Evolutionary conservation across 2,888 invertebrate species (phyloP).

Genomic region (Caenorhabditis becei): DNA sequence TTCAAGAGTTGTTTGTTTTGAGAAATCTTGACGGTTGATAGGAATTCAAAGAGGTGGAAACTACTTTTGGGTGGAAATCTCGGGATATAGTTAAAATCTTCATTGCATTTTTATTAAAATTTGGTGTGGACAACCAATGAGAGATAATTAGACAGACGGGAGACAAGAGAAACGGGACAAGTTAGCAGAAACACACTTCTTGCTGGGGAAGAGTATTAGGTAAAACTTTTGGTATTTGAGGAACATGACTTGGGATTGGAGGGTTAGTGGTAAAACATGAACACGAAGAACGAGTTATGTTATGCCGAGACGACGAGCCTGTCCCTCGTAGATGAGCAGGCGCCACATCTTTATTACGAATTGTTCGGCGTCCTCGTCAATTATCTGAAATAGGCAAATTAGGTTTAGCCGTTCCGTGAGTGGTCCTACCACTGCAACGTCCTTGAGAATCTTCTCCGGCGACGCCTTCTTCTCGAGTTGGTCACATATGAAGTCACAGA

Average conservation of each 20-base stretch:
- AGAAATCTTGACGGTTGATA: not conserved
- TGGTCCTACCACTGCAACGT: slow-evolving; percentile 98
- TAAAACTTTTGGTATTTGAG: not conserved
- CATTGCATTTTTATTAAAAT: not conserved
- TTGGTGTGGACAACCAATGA: not conserved
- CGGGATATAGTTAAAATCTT: not conserved
- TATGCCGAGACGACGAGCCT: slow-evolving; percentile 83
- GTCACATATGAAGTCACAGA: slow-evolving; percentile 99
- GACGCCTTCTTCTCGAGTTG: slow-evolving; percentile 95
- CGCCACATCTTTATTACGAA: slow-evolving; percentile 99
- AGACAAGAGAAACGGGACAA: slow-evolving; percentile 4
- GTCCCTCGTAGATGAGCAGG: slow-evolving; percentile 98
- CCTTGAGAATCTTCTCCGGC: slow-evolving; percentile 95
- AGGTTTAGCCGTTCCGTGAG: not conserved
- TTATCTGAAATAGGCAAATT: slow-evolving; percentile 86
- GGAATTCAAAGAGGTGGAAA: slow-evolving; percentile 11
- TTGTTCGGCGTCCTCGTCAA: slow-evolving; percentile 99
- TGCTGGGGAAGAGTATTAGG: not conserved
- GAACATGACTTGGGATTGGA: not conserved
- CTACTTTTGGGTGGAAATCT: not conserved
- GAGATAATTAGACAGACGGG: not conserved
- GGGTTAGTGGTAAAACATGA: not conserved
- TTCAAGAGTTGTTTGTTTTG: not conserved
- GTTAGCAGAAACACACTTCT: not conserved
- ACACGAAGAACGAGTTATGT: slow-evolving; percentile 8